phyloP scores from a whole-genome alignment of 2,113 vertebrate genomes.

The Leptobrachium ailaonicum region DNA sequence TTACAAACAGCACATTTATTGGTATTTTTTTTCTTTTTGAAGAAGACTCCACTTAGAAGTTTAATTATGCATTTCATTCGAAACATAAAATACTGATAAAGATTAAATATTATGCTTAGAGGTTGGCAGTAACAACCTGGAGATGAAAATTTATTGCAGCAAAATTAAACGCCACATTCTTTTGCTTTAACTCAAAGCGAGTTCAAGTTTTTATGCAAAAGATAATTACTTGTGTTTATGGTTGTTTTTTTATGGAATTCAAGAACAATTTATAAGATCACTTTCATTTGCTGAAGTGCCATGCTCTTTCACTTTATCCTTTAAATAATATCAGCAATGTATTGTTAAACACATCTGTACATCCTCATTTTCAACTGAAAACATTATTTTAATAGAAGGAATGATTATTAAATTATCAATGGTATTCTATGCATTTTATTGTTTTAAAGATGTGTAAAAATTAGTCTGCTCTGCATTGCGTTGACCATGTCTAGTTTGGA shows the following conservation, averaged over 20 bases:
- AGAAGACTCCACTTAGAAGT: conserved; percentile 28
- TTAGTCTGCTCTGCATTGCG: too few relatives aligned
- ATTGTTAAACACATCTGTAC: too few relatives aligned
- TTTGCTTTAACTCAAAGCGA: conserved; percentile 4
- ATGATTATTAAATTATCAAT: too few relatives aligned
- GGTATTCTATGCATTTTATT: too few relatives aligned
- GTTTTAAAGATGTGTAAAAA: too few relatives aligned
- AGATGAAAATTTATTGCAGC: conserved; percentile 39
- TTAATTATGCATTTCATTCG: conserved; percentile 38
- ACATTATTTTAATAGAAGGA: too few relatives aligned
- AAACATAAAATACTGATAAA: conserved; percentile 35
- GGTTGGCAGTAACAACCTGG: conserved; percentile 33
- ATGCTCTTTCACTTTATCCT: too few relatives aligned
- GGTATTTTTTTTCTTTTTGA: conserved; percentile 27
- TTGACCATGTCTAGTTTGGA: too few relatives aligned
- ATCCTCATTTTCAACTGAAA: too few relatives aligned
- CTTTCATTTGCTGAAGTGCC: too few relatives aligned
- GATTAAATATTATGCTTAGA: conserved; percentile 31
- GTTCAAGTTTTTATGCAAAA: conserved; percentile 24
- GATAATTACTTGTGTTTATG: conserved; percentile 35
- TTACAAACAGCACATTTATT: conserved; percentile 8
- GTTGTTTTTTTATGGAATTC: conserved; percentile 37
- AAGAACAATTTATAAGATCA: conserved; percentile 2
- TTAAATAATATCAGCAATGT: too few relatives aligned
- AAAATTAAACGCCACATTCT: conserved; percentile 43